Conservation (phyloP, 2,113 vertebrate species). For the Oreochromis tanganicae region DNA sequence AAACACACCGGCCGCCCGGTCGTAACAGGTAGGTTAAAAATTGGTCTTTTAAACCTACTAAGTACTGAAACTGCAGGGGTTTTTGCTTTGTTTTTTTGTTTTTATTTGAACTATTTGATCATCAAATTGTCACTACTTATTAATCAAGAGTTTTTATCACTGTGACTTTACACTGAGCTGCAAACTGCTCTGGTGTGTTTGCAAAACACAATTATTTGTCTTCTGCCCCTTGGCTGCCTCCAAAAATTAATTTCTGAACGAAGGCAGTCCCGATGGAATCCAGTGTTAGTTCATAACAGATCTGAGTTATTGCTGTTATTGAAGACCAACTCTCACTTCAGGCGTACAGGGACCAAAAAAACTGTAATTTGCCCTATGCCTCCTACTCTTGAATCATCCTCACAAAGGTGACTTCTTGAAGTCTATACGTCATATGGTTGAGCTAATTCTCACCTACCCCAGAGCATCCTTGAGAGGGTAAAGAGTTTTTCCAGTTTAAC, state of each 20-base stretch:
- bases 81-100: not conserved
- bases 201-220: not conserved
- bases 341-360: not conserved
- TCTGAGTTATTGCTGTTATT: not conserved
- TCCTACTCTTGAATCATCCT: not conserved
- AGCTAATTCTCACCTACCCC: not conserved
- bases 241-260: rapidly evolving
- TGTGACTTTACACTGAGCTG: not conserved
- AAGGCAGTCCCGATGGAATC: not conserved
- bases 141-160: not conserved
- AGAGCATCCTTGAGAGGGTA: not conserved
- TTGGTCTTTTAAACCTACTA: not conserved
- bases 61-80: not conserved
- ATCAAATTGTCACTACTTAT: not conserved
- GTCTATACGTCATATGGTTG: not conserved
- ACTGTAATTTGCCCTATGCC: not conserved
- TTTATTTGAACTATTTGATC: not conserved
- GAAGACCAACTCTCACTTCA: not conserved
- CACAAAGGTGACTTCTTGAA: not conserved
- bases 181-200: not conserved
- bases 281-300: not conserved
- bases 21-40: not conserved
- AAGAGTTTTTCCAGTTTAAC: not conserved
- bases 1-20: not conserved
- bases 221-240: not conserved